Evolutionary conservation across 1,140 invertebrate genomes (phyloP), one percentile per base, ranked within the genome.

Genomic region (Drosophila nigromelanica): DNA sequence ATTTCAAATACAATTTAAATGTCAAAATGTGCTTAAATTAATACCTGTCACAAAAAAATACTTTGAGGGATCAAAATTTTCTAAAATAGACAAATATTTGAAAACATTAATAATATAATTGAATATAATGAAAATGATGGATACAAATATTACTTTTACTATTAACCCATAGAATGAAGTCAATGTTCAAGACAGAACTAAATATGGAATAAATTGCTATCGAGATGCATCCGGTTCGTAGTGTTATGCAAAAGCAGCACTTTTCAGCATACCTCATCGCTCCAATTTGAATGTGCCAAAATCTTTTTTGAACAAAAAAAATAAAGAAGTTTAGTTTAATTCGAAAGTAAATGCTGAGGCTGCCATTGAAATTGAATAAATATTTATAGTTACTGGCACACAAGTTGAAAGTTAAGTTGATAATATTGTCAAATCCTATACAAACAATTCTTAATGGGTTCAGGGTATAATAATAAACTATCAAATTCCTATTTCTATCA

Each of bases 221-320:
- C 0, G 30, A 1, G 0, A 80, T 39, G 24, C 78, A 76, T 6
- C 78, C 78, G 8, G 24, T 37, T 43, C 62, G 47, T 7, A 80
- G 24, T 0, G 78, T 30, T 4, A 58, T 0, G 33, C 66, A 76
- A n/a, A 15, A 58, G 15, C 55, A 80, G 15, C 45, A 80, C 4
- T 14, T 51, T 30, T 37, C 48, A 10, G 72, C 66, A 6, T 3
- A n/a, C 14, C 12, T 43, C 75, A 72, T 72, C 7, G 1, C 40
- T 4, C 30, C 3, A 11, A 43, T 4, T 14, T 12, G 21, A 27
- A 15, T 4, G 21, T 4, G 27, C 50, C 45, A 45, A 37, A 4
- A 14, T 39, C 4, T 30, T 14, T 10, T n/a, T n/a, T n/a, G n/a
- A n/a, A n/a, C n/a, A n/a, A n/a, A n/a, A n/a, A n/a, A n/a, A n/a